These are phyloP conservation scores for Oophaga sylvatica DNA, from an alignment of 2,797 vertebrate genomes.

Conservation along the genomic window DNA sequence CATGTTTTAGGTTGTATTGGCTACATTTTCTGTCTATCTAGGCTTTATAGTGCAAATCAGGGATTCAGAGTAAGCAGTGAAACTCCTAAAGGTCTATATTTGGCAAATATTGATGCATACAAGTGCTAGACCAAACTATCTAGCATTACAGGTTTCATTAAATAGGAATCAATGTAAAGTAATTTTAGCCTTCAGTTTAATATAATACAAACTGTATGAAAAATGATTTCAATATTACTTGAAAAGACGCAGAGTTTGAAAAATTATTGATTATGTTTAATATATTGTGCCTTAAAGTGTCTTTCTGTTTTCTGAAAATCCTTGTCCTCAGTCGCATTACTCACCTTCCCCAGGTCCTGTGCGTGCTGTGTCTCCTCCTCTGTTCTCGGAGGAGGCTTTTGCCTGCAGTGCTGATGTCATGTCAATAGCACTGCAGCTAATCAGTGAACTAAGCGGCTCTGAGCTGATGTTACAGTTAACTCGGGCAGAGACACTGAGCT, in stretches of 20 bases:
- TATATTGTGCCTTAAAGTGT: too few species aligned
- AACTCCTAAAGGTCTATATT: neutral
- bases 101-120: neutral
- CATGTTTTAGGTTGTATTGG: neutral
- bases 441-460: too few species aligned
- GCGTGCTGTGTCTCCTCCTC: too few species aligned
- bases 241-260: neutral
- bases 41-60: neutral
- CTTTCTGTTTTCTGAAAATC: too few species aligned
- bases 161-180: slow-evolving; percentile 27
- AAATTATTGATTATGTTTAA: neutral
- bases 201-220: neutral
- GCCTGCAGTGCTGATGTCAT: too few species aligned
- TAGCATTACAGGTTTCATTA: slow-evolving; percentile 15
- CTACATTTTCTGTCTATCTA: neutral
- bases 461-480: too few species aligned
- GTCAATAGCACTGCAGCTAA: too few species aligned
- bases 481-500: too few species aligned
- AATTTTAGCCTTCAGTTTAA: slow-evolving; percentile 1
- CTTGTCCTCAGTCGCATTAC: too few species aligned
- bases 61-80: neutral
- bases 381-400: too few species aligned
- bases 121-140: neutral
- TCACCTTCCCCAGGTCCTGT: too few species aligned
- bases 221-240: neutral